phyloP scores from a whole-genome alignment of 2,888 invertebrate species.

The Deladenus siricidicola region DNA sequence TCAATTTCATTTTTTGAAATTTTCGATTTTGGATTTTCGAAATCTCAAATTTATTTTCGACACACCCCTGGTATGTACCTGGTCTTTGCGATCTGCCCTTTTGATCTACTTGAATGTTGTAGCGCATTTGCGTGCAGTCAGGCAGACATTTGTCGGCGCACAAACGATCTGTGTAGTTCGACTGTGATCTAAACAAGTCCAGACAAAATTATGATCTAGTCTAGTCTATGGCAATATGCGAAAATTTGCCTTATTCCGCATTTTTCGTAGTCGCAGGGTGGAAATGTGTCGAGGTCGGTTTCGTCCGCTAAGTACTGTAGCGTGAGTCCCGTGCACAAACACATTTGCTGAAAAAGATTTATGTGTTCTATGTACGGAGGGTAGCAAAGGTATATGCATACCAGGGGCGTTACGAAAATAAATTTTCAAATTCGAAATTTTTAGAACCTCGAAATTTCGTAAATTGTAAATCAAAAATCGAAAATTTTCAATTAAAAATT shows the following conservation, averaged over 20 bases:
- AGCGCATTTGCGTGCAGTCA: conserved; percentile 41
- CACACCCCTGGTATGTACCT: conserved; percentile 27
- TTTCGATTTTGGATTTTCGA: too few relatives aligned
- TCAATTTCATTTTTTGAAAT: too few relatives aligned
- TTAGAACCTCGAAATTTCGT: too few relatives aligned
- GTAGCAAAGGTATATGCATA: not conserved
- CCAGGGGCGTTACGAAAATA: too few relatives aligned
- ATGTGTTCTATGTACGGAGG: not conserved
- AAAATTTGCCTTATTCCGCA: conserved; percentile 39
- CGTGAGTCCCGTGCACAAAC: conserved; percentile 45
- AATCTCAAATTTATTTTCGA: too few relatives aligned
- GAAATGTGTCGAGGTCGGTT: conserved; percentile 36
- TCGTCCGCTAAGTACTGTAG: conserved; percentile 40
- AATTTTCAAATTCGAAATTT: not conserved
- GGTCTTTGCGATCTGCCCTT: conserved; percentile 40
- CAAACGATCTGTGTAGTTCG: conserved; percentile 40
- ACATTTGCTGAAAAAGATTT: conserved; percentile 37
- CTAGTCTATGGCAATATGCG: not conserved
- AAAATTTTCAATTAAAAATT: too few relatives aligned
- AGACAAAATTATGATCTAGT: not conserved
- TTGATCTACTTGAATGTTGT: conserved; percentile 35
- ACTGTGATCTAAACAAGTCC: conserved; percentile 15
- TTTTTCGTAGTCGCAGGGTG: conserved; percentile 46
- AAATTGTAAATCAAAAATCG: too few relatives aligned
- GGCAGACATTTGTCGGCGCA: conserved; percentile 44